Conservation (phyloP, 2,113 vertebrate genomes). For the Sapajus apella region DNA sequence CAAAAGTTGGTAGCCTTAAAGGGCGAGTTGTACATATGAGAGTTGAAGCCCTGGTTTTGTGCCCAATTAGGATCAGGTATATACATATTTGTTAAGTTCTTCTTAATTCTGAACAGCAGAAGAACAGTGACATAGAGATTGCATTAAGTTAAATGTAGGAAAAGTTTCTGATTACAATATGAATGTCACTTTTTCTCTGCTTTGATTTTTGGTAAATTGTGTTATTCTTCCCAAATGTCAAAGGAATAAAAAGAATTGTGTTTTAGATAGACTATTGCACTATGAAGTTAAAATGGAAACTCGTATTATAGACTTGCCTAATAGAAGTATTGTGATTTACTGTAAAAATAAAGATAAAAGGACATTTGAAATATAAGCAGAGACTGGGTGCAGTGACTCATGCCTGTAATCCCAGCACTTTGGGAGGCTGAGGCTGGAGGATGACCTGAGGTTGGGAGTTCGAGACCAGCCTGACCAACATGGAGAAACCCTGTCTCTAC, state of each 20-base stretch:
- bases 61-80: neutral
- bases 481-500: too few relatives aligned
- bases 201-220: conserved; percentile 32
- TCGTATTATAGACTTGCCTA: neutral
- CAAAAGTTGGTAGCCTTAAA: conserved; percentile 5
- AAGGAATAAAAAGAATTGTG: neutral
- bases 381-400: too few relatives aligned
- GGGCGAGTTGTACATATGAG: conserved; percentile 21
- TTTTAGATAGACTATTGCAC: neutral
- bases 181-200: neutral
- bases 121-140: neutral
- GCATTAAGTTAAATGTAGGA: conserved; percentile 1
- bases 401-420: too few relatives aligned
- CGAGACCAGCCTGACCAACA: too few relatives aligned
- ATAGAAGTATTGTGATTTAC: neutral
- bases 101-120: neutral
- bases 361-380: conserved; percentile 10
- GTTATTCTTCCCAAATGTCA: neutral
- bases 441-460: too few relatives aligned
- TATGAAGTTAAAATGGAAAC: conserved; percentile 12
- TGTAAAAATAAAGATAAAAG: conserved; percentile 1
- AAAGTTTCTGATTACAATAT: neutral
- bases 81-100: neutral
- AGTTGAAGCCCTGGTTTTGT: neutral
- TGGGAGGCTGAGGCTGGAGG: too few relatives aligned